Evolutionary conservation across 2,888 invertebrate genomes (phyloP), one percentile per base, ranked within the genome.

Genomic region (Diarsia dahlii): DNA sequence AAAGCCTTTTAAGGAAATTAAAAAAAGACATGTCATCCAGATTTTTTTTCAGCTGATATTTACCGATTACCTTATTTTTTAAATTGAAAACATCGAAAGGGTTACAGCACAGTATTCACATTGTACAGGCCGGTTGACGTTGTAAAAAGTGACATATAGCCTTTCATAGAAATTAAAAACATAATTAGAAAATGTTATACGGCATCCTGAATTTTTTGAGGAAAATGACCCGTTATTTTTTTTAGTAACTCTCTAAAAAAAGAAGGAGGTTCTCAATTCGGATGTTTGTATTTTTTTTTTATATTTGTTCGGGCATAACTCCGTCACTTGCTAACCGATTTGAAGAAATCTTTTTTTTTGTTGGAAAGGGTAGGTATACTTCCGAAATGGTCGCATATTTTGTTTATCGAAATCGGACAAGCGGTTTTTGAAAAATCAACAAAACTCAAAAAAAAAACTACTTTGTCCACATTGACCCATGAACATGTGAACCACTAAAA

Each of bases 31-130:
- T 45, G 28, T 13, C 18, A 77, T 76, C 18, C 10, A 28, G 12
- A n/a, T 20, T 60, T 18, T 58, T 39, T 58, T 20, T 65, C 20
- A 2, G 10, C 6, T 23, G 0, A 64, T 34, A 23, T 39, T 39
- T 23, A n/a, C 10, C 63, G 34, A n/a, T 15, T 20, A 0, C 1
- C 10, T 62, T 60, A 8, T 71, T 63, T 34, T 13, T 10, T 23
- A 10, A 46, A 46, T 52, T 4, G 13, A n/a, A 50, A 74, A 8
- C 10, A 60, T 62, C 15, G 64, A 75, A 76, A 13, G 50, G 45
- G n/a, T 60, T 52, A 10, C n/a, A 23, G 10, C 15, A 15, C 20
- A 50, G 10, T 65, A 46, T n/a, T 48, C 5, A 28, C 12, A 48
- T 5, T 0, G 1, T 54, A 62, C 52, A 12, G 52, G 60, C 45